phyloP scores from a whole-genome alignment of 2,797 vertebrate genomes.

The Masticophis lateralis region DNA sequence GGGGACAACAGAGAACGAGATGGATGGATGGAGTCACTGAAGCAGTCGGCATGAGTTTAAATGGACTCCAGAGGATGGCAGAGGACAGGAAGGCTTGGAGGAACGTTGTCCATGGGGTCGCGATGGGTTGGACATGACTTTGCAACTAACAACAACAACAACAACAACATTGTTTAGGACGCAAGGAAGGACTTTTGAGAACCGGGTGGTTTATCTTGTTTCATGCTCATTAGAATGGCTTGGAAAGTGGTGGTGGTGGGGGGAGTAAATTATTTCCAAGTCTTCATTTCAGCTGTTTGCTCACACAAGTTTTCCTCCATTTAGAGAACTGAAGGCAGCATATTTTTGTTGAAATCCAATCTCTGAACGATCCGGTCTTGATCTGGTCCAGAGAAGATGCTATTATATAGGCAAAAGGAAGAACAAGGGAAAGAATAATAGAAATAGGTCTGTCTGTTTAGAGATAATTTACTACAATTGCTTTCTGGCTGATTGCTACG shows the following conservation, averaged over 20 bases:
- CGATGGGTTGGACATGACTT: too few relatives aligned
- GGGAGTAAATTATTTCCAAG: background rate
- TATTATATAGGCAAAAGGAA: background rate
- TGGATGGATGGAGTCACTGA: too few relatives aligned
- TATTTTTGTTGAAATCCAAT: constrained; percentile 1
- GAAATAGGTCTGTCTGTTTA: background rate
- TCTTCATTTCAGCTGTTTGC: background rate
- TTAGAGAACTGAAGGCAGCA: background rate
- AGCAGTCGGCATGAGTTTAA: too few relatives aligned
- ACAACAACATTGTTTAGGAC: too few relatives aligned
- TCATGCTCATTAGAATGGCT: background rate
- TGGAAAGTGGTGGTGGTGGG: background rate
- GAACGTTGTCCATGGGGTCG: too few relatives aligned
- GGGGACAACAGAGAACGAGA: too few relatives aligned
- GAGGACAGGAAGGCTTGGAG: too few relatives aligned
- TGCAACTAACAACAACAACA: too few relatives aligned
- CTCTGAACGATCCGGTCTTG: background rate
- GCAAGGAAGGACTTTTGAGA: background rate
- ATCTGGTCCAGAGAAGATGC: constrained; percentile 3
- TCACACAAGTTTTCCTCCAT: background rate
- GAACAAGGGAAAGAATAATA: background rate
- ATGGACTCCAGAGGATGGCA: too few relatives aligned
- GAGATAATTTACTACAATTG: background rate
- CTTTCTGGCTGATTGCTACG: background rate
- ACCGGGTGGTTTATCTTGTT: background rate